Percentiles rank a stretch among this genome's conserved stretches.
Conservation (phyloP, 92 coral and sea anemone species). For the Parazoanthus atlanticus region DNA sequence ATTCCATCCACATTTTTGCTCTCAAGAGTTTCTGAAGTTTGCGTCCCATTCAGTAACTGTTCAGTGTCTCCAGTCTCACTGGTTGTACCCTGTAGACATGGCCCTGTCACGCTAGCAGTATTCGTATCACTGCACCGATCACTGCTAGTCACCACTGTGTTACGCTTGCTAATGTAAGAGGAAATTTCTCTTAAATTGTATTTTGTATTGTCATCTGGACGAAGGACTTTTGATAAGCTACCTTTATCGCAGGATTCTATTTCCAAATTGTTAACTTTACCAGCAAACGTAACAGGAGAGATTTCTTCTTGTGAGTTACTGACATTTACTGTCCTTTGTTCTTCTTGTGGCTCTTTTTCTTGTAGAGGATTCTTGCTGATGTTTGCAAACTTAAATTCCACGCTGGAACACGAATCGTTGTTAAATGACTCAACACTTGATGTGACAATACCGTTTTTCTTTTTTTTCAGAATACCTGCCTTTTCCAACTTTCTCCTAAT, state of each 20-base stretch:
- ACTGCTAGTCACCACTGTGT: background rate
- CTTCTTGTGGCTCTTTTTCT: background rate
- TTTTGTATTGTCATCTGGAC: background rate
- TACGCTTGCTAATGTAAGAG: background rate
- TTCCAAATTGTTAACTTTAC: background rate
- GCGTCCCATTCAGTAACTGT: background rate
- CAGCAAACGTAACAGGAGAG: background rate
- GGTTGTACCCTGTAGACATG: background rate
- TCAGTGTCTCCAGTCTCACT: background rate
- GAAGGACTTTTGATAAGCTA: background rate
- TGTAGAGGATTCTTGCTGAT: background rate
- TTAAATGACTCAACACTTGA: conserved; percentile 14
- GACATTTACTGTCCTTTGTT: background rate
- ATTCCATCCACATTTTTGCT: background rate
- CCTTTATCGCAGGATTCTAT: background rate
- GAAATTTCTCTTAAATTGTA: background rate
- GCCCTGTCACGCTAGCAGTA: background rate
- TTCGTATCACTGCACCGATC: background rate
- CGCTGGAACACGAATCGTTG: background rate
- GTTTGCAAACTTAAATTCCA: background rate
- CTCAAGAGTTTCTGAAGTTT: background rate
- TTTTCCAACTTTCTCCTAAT: conserved; percentile 31
- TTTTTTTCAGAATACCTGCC: conserved; percentile 8
- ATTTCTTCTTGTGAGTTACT: background rate
- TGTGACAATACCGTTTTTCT: background rate